phyloP scores from a whole-genome alignment of 2,113 vertebrate genomes.

The Vanacampus margaritifer region DNA sequence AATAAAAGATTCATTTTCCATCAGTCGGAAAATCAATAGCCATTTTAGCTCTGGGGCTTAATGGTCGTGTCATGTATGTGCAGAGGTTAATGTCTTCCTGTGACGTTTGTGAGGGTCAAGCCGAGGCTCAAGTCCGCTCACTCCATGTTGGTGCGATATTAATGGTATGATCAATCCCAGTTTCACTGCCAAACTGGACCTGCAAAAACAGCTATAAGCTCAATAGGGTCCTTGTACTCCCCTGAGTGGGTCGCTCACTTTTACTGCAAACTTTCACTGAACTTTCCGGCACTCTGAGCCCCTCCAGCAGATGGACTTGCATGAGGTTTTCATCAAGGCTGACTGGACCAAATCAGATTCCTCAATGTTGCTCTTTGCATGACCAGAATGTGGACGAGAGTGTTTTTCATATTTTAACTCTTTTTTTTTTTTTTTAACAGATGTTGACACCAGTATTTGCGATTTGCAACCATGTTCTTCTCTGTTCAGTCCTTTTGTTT shows the following conservation, averaged over 20 bases:
- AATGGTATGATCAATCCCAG: not conserved
- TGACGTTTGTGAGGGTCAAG: constrained; percentile 9
- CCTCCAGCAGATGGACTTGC: constrained; percentile 47
- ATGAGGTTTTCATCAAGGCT: constrained; percentile 61
- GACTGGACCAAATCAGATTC: constrained; percentile 12
- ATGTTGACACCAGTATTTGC: not conserved
- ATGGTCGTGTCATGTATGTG: constrained; percentile 2
- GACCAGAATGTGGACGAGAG: not conserved
- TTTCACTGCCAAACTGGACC: constrained; percentile 6
- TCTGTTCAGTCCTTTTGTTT: not conserved
- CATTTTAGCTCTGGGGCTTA: not conserved
- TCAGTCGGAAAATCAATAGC: constrained; percentile 3
- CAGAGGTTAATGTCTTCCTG: constrained; percentile 23
- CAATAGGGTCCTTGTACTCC: constrained; percentile 50
- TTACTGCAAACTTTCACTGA: constrained; percentile 62
- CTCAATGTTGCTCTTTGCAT: constrained; percentile 9
- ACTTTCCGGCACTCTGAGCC: constrained; percentile 43
- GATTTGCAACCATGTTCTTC: not conserved
- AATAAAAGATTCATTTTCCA: constrained; percentile 4
- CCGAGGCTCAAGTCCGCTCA: not conserved
- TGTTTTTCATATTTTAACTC: not conserved
- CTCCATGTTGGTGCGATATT: not conserved
- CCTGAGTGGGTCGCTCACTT: constrained; percentile 45
- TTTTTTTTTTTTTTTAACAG: not conserved
- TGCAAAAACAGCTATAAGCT: constrained; percentile 34